Conservation (phyloP, 2,797 vertebrate species). For the Melanotaenia maccullochi region DNA sequence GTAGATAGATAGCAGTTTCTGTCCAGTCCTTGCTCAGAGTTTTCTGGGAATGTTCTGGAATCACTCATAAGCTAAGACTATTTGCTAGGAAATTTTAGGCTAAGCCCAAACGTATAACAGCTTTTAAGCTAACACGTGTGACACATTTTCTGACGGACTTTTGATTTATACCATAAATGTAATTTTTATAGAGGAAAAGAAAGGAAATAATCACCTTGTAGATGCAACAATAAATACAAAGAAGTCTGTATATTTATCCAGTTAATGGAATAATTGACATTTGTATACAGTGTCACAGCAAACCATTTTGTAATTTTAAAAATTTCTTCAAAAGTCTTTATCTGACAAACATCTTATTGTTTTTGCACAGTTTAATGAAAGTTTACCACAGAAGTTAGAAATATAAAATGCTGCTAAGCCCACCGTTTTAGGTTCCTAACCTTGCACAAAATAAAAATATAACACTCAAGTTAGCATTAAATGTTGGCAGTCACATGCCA, state of each 20-base stretch:
- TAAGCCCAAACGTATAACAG: background rate
- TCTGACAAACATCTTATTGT: conserved; percentile 1
- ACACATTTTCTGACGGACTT: background rate
- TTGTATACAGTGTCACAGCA: conserved; percentile 13
- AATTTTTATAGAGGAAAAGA: background rate
- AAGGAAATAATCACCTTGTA: background rate
- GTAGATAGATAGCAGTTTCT: too few species aligned
- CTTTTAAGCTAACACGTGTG: background rate
- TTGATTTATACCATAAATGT: background rate
- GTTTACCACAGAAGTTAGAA: conserved; percentile 11
- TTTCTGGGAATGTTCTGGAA: too few species aligned
- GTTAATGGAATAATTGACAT: conserved; percentile 15
- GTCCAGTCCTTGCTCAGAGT: too few species aligned
- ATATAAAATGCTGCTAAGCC: background rate
- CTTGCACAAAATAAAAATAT: conserved; percentile 8
- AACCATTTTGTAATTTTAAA: conserved; percentile 1
- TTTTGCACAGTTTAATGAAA: conserved; percentile 8
- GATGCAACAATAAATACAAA: background rate
- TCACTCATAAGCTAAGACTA: too few species aligned
- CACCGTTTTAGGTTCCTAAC: conserved; percentile 1
- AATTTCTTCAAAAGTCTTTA: background rate
- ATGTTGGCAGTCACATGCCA: conserved; percentile 23
- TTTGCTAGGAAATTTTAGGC: too few species aligned
- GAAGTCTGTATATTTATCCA: conserved; percentile 11
- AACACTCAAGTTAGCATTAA: conserved; percentile 33